These are phyloP conservation scores for Channa argus DNA, from an alignment of 2,113 vertebrate genomes.

Conservation along the genomic window DNA sequence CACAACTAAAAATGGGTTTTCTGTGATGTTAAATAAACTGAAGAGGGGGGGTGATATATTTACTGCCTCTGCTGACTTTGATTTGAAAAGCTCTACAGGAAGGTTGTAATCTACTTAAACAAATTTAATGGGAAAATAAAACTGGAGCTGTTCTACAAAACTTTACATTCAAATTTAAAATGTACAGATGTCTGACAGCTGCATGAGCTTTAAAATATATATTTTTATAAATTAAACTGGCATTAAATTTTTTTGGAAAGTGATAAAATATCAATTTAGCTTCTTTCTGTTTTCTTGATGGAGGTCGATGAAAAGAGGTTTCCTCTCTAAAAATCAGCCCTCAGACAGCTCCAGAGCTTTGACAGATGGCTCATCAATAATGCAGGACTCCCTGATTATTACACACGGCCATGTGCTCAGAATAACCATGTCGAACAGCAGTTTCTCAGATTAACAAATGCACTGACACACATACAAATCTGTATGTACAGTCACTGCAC, in stretches of 20 bases:
- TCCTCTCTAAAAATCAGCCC: slow-evolving; percentile 28
- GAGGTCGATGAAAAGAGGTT: slow-evolving; percentile 25
- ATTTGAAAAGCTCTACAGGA: slow-evolving; percentile 50
- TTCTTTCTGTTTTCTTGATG: slow-evolving; percentile 7
- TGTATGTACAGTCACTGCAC: slow-evolving; percentile 24
- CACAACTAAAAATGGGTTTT: slow-evolving; percentile 62
- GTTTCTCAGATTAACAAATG: slow-evolving; percentile 60
- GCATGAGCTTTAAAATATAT: neutral
- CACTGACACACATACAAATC: slow-evolving; percentile 45
- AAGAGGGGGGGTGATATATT: slow-evolving; percentile 26
- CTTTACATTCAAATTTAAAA: neutral
- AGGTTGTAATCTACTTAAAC: slow-evolving; percentile 48
- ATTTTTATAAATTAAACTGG: slow-evolving; percentile 3
- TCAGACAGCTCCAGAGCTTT: slow-evolving; percentile 37
- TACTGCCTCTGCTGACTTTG: slow-evolving; percentile 42
- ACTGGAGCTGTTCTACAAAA: neutral
- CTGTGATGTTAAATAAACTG: slow-evolving; percentile 67
- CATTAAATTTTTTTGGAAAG: slow-evolving; percentile 21
- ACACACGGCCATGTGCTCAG: slow-evolving; percentile 65
- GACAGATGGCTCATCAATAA: slow-evolving; percentile 81
- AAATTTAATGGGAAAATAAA: slow-evolving; percentile 20
- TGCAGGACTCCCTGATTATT: slow-evolving; percentile 68
- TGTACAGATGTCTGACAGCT: neutral
- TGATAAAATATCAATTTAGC: slow-evolving; percentile 23
- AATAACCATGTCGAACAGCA: slow-evolving; percentile 55